These are phyloP conservation scores for Cylas formicarius DNA, from an alignment of 1,140 invertebrate species.

Conservation along the genomic window DNA sequence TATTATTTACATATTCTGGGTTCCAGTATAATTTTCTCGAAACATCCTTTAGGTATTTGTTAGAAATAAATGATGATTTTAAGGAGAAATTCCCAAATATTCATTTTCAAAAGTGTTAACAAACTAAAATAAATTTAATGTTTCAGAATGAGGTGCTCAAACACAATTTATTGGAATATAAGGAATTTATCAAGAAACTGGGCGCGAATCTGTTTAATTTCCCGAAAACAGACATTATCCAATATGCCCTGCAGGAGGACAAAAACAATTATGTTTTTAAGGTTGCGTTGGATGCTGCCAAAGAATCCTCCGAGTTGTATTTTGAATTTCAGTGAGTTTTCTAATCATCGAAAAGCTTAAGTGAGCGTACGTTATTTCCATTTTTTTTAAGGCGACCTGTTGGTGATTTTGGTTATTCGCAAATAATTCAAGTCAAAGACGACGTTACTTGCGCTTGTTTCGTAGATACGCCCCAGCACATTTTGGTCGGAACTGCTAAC, in stretches of 20 bases:
- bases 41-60: too few relatives aligned
- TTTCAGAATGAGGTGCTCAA: conserved; percentile 6
- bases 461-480: conserved; percentile 20
- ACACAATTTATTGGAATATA: conserved; percentile 22
- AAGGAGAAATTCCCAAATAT: too few relatives aligned
- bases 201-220: conserved; percentile 24
- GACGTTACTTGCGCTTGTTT: conserved; percentile 25
- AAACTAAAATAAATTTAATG: too few relatives aligned
- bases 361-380: too few relatives aligned
- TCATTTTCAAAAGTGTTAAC: too few relatives aligned
- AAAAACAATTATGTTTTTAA: conserved; percentile 23
- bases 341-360: not conserved
- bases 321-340: conserved; percentile 24
- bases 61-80: too few relatives aligned
- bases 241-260: conserved; percentile 24
- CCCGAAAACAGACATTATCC: conserved; percentile 26
- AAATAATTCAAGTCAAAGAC: conserved; percentile 19
- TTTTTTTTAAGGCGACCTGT: conserved; percentile 8
- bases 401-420: conserved; percentile 14
- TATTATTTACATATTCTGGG: too few relatives aligned
- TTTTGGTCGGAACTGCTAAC: conserved; percentile 20
- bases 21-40: too few relatives aligned
- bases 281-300: conserved; percentile 17
- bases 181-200: conserved; percentile 24
- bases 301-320: conserved; percentile 13